Percentiles rank a stretch among this genome's conserved stretches.
Evolutionary conservation across 1,140 invertebrate genomes (phyloP).

Genomic region (Eriocheir sinensis): DNA sequence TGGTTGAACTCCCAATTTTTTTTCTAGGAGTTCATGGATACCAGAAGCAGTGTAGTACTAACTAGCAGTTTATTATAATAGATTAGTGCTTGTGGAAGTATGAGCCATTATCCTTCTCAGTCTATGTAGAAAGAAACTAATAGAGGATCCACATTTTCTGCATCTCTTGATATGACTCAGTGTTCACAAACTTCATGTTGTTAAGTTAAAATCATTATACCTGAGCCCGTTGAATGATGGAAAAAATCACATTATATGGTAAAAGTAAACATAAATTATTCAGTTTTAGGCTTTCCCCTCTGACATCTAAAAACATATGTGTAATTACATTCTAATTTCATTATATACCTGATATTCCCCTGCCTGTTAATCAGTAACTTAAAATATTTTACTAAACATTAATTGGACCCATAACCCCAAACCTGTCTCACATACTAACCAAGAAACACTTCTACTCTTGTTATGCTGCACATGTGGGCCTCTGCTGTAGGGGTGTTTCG

Average conservation of each 20-base stretch:
- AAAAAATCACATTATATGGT: slow-evolving; percentile 62
- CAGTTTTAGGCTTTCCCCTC: slow-evolving; percentile 63
- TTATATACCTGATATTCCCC: slow-evolving; percentile 64
- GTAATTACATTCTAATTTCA: slow-evolving; percentile 59
- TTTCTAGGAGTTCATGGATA: slow-evolving; percentile 60
- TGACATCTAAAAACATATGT: slow-evolving; percentile 43
- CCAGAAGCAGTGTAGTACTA: slow-evolving; percentile 66
- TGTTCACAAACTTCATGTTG: slow-evolving; percentile 66
- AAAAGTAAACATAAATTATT: slow-evolving; percentile 57
- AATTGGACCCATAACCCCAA: slow-evolving; percentile 69
- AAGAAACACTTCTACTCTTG: slow-evolving; percentile 78
- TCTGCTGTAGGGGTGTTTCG: slow-evolving; percentile 90
- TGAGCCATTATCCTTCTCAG: slow-evolving; percentile 69
- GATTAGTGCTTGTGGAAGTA: slow-evolving; percentile 71
- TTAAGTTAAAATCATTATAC: slow-evolving; percentile 59
- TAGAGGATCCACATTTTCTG: slow-evolving; percentile 67
- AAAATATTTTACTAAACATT: slow-evolving; percentile 67
- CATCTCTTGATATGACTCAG: slow-evolving; percentile 61
- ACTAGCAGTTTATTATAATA: slow-evolving; percentile 68
- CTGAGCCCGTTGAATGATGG: slow-evolving; percentile 61
- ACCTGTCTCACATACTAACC: slow-evolving; percentile 76
- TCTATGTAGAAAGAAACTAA: slow-evolving; percentile 65
- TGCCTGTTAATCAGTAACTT: slow-evolving; percentile 68
- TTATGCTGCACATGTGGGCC: slow-evolving; percentile 77
- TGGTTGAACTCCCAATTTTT: slow-evolving; percentile 47